Evolutionary conservation across 2,113 vertebrate genomes (phyloP).

Genomic region (Pelecanoides urinatrix): DNA sequence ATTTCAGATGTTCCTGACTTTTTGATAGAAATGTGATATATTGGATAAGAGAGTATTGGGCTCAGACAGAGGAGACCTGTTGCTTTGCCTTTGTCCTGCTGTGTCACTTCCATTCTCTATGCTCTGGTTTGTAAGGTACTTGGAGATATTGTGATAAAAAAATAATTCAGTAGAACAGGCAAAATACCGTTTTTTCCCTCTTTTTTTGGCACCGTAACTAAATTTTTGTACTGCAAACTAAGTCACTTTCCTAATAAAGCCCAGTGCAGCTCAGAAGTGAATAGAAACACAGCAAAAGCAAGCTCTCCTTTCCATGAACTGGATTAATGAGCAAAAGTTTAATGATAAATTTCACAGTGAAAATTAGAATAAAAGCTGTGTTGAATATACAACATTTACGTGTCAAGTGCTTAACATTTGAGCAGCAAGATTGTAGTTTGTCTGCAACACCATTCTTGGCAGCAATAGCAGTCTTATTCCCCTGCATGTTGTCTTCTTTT

Average conservation of each 20-base stretch:
- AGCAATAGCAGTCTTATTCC: neutral
- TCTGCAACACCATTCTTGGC: neutral
- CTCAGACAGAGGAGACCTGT: neutral
- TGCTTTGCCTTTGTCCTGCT: neutral
- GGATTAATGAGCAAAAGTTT: neutral
- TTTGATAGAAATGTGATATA: neutral
- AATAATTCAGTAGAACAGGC: neutral
- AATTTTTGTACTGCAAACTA: neutral
- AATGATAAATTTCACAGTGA: neutral
- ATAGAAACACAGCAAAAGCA: neutral
- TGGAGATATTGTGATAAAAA: neutral
- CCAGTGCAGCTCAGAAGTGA: neutral
- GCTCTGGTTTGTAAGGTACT: neutral
- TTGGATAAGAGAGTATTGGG: neutral
- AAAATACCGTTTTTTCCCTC: neutral
- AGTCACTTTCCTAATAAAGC: neutral
- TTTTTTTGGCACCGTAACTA: neutral
- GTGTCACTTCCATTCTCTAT: neutral
- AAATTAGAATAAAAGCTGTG: neutral
- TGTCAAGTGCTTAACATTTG: neutral
- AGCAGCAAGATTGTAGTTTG: neutral
- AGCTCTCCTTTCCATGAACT: neutral
- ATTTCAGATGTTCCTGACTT: neutral
- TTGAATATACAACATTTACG: neutral
- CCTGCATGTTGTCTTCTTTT: neutral